Evolutionary conservation across 2,797 vertebrate genomes (phyloP).

Genomic region (Periparus ater): DNA sequence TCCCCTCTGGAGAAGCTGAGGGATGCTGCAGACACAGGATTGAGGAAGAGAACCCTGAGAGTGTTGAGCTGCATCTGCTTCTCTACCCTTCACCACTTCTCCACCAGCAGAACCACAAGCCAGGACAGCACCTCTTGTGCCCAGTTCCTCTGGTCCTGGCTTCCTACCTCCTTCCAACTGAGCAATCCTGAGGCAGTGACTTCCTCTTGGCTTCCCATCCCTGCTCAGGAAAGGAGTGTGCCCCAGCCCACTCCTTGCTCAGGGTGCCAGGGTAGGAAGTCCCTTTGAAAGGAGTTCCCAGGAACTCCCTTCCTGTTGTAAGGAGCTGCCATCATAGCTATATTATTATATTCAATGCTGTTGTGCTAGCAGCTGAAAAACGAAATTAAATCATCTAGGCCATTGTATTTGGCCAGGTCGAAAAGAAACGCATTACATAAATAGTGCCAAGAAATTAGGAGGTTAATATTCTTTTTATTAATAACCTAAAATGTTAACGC

Average conservation of each 20-base stretch:
- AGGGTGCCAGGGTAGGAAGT: not conserved
- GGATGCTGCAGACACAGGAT: accelerated
- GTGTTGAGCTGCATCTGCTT: not conserved
- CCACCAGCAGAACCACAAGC: not conserved
- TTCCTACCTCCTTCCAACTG: not conserved
- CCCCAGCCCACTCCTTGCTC: accelerated
- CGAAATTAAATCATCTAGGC: constrained; percentile 10
- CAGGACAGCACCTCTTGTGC: not conserved
- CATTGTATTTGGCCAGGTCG: constrained; percentile 15
- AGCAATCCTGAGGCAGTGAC: not conserved
- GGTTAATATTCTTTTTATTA: not conserved
- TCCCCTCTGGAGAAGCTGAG: not conserved
- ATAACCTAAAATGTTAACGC: not conserved
- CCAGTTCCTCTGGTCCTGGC: not conserved
- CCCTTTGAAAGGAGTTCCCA: constrained; percentile 46
- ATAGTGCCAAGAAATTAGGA: not conserved
- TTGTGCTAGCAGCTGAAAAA: not conserved
- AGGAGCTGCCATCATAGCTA: not conserved
- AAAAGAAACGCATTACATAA: not conserved
- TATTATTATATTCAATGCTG: not conserved
- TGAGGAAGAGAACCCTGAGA: not conserved
- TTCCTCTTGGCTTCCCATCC: not conserved
- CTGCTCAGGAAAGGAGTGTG: not conserved
- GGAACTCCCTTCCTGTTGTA: constrained; percentile 58
- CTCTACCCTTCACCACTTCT: not conserved